Conservation (phyloP, 2,113 vertebrate genomes). For the Microcebus tavaratra region DNA sequence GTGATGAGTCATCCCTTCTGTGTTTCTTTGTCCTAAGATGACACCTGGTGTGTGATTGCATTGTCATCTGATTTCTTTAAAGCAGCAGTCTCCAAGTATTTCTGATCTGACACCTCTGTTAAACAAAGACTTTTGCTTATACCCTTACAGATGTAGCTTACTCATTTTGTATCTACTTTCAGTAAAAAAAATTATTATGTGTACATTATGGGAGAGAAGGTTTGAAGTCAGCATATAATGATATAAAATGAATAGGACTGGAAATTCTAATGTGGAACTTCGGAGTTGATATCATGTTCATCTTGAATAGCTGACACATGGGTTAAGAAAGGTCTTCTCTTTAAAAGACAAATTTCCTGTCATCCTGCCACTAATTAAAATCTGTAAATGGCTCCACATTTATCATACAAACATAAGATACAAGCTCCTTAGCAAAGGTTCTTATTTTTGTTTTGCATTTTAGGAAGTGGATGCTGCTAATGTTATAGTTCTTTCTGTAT, state of each 20-base stretch:
- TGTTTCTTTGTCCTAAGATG: background rate
- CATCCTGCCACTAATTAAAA: background rate
- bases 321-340: background rate
- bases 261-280: background rate
- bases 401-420: background rate
- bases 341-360: background rate
- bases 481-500: background rate
- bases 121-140: background rate
- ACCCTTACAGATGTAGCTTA: background rate
- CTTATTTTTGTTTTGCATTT: background rate
- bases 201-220: background rate
- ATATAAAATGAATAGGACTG: background rate
- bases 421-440: background rate
- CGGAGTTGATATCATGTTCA: background rate
- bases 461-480: background rate
- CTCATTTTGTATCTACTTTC: background rate
- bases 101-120: background rate
- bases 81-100: slow-evolving; percentile 2
- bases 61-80: background rate
- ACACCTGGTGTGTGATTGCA: background rate
- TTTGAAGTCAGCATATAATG: background rate
- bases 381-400: background rate
- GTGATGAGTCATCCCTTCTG: background rate
- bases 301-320: background rate
- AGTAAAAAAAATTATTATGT: background rate